phyloP scores from a whole-genome alignment of 1,140 invertebrate species.

The Drosophila orosa region DNA sequence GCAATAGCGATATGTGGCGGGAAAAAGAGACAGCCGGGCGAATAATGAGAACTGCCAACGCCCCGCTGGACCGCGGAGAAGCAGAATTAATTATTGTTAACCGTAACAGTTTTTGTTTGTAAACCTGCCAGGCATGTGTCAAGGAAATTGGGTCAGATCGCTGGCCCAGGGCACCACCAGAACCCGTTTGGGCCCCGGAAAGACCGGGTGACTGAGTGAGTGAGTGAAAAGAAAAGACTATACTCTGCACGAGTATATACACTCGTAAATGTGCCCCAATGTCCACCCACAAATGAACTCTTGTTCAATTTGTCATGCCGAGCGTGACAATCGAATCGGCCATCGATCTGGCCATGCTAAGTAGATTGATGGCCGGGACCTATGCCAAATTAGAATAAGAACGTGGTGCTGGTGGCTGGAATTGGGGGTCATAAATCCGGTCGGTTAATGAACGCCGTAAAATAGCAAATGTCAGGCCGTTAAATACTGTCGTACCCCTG shows the following conservation, averaged over 20 bases:
- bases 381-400: constrained; percentile 72
- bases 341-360: constrained; percentile 57
- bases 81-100: constrained; percentile 79
- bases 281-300: constrained; percentile 73
- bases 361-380: constrained; percentile 61
- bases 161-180: constrained; percentile 57
- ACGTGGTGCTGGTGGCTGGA: constrained; percentile 50
- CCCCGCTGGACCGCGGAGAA: constrained; percentile 35
- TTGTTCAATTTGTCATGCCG: constrained; percentile 66
- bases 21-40: constrained; percentile 26
- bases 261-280: not conserved
- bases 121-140: constrained; percentile 81
- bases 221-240: constrained; percentile 54
- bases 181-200: constrained; percentile 53
- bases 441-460: constrained; percentile 72
- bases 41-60: constrained; percentile 64
- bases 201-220: constrained; percentile 5
- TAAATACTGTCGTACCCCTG: constrained; percentile 14
- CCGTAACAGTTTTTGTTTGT: constrained; percentile 79
- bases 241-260: constrained; percentile 1
- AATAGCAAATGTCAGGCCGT: constrained; percentile 47
- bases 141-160: constrained; percentile 77
- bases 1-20: constrained; percentile 43
- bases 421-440: constrained; percentile 62
- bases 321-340: constrained; percentile 54